A percentile compares a stretch with the other conserved stretches of the same genome.
phyloP scores from a whole-genome alignment of 2,113 vertebrate species.

The Deroptyus accipitrinus region DNA sequence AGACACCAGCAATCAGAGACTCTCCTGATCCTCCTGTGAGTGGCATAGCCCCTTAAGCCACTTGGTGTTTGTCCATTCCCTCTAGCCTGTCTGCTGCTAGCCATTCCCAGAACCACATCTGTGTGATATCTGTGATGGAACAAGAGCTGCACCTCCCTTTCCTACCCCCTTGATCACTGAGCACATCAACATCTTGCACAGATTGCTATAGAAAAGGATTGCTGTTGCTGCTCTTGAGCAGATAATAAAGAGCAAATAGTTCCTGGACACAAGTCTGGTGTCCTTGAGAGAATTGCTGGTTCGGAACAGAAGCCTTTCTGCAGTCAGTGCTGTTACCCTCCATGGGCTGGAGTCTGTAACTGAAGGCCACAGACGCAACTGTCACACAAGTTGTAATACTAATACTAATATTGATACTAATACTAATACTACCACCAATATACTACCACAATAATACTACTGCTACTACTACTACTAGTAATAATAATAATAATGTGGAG shows the following conservation, averaged over 20 bases:
- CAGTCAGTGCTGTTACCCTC: neutral
- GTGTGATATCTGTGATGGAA: neutral
- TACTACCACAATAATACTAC: rapidly evolving
- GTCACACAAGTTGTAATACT: neutral
- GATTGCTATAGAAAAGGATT: neutral
- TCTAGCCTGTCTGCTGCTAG: neutral
- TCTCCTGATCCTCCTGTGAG: neutral
- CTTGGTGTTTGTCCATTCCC: neutral
- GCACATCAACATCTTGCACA: rapidly evolving
- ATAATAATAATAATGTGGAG: neutral
- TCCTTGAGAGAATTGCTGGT: neutral
- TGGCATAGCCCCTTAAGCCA: neutral
- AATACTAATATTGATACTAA: too few relatives aligned
- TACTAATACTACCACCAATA: neutral
- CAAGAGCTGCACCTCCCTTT: neutral
- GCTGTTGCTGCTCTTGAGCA: neutral
- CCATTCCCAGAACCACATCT: rapidly evolving
- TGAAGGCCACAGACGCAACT: neutral
- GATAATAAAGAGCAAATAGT: neutral
- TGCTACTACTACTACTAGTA: rapidly evolving
- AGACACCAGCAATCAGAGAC: neutral
- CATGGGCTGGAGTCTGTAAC: neutral
- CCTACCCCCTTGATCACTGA: neutral
- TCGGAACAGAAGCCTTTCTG: neutral
- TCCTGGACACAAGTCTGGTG: neutral